These are phyloP conservation scores for Thereva nobilitata DNA, from an alignment of 2,888 invertebrate species.

Conservation along the genomic window DNA sequence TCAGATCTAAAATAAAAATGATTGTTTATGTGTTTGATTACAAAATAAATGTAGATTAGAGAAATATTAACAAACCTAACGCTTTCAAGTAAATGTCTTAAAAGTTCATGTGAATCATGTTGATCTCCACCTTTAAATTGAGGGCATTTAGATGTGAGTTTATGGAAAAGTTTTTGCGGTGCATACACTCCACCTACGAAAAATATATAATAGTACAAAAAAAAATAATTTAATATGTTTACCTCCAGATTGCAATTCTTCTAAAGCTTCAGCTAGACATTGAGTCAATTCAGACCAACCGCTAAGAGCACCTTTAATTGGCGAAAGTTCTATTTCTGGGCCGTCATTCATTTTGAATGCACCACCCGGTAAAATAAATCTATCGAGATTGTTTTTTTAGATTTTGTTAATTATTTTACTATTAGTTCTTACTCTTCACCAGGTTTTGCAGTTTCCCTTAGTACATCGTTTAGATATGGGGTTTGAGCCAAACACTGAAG, in stretches of 20 bases:
- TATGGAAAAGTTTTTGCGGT: conserved; percentile 67
- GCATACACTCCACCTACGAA: conserved; percentile 65
- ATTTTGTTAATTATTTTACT: background rate
- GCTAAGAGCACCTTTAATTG: conserved; percentile 68
- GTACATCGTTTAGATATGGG: conserved; percentile 72
- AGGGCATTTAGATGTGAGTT: conserved; percentile 70
- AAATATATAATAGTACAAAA: conserved; percentile 34
- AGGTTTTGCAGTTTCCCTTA: conserved; percentile 69
- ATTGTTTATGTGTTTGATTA: background rate
- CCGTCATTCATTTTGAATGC: conserved; percentile 62
- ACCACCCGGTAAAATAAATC: conserved; percentile 74
- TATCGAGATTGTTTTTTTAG: conserved; percentile 41
- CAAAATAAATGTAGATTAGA: background rate
- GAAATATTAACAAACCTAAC: conserved; percentile 63
- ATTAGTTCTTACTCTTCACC: conserved; percentile 63
- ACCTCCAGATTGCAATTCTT: conserved; percentile 66
- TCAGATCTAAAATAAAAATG: conserved; percentile 61
- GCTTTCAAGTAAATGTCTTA: conserved; percentile 87
- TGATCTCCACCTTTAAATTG: conserved; percentile 94
- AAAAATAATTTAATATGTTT: conserved; percentile 25
- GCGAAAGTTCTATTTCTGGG: conserved; percentile 65
- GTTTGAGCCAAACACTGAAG: conserved; percentile 91
- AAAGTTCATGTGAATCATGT: conserved; percentile 94
- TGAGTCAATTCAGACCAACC: conserved; percentile 72
- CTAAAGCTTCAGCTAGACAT: conserved; percentile 70